Percentiles rank a stretch among this genome's conserved stretches.
Conservation (phyloP, 2,888 invertebrate genomes). For the Meghimatium bilineatum region DNA sequence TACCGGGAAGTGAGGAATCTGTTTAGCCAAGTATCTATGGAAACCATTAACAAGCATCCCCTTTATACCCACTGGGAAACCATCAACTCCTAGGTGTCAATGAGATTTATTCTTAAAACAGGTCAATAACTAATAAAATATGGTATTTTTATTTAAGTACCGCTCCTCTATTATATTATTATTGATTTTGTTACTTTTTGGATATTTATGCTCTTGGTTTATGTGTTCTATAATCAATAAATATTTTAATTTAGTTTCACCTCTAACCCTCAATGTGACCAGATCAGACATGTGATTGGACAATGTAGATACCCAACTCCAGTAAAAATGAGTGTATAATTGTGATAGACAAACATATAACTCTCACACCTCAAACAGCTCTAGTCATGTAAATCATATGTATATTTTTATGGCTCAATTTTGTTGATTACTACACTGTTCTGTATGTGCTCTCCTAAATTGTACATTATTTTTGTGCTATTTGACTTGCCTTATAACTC, state of each 20-base stretch:
- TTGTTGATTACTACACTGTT: background rate
- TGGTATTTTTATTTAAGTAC: no score
- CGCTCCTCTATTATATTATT: no score
- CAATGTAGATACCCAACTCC: constrained; percentile 17
- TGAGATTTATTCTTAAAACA: no score
- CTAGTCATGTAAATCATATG: constrained; percentile 35
- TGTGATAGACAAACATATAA: constrained; percentile 1
- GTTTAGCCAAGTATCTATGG: no score
- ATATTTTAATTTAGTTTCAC: background rate
- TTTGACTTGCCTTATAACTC: background rate
- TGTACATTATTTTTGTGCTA: background rate
- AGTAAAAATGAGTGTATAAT: background rate
- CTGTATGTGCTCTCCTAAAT: background rate
- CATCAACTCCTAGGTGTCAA: no score
- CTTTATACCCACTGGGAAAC: no score
- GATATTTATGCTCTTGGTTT: no score
- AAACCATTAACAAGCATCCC: no score
- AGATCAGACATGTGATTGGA: constrained; percentile 24
- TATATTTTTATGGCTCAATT: constrained; percentile 33
- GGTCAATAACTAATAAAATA: no score
- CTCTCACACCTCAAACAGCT: constrained; percentile 8
- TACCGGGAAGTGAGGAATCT: no score
- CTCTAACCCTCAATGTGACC: background rate
- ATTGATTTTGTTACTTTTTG: no score
- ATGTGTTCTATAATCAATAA: no score